These are phyloP conservation scores for Polypedilum vanderplanki DNA, from an alignment of 1,140 invertebrate species.

Conservation along the genomic window DNA sequence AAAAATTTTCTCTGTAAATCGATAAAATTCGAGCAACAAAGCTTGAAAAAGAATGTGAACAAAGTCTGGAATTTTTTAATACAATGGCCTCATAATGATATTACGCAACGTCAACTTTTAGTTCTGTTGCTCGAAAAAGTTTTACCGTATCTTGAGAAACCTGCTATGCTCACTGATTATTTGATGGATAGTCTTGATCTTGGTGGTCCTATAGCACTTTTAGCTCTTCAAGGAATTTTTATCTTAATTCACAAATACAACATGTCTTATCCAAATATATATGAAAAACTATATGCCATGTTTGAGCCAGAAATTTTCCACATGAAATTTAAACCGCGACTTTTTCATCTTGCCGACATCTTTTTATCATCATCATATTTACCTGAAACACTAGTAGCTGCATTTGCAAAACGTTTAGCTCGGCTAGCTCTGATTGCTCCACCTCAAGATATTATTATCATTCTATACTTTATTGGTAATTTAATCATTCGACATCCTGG, in stretches of 20 bases:
- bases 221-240: constrained; percentile 91
- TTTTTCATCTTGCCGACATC: constrained; percentile 80
- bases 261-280: constrained; percentile 93
- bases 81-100: constrained; percentile 57
- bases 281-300: constrained; percentile 86
- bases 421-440: constrained; percentile 75
- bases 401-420: constrained; percentile 84
- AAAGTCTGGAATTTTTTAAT: constrained; percentile 65
- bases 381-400: constrained; percentile 83
- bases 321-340: constrained; percentile 78
- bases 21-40: constrained; percentile 42
- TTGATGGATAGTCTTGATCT: constrained; percentile 81
- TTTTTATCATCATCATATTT: constrained; percentile 91
- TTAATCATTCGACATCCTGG: constrained; percentile 79
- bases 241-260: constrained; percentile 85
- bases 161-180: constrained; percentile 83
- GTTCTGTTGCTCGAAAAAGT: constrained; percentile 75
- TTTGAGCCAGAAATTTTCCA: constrained; percentile 84
- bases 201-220: constrained; percentile 76
- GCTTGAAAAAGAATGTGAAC: constrained; percentile 50
- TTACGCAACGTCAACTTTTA: constrained; percentile 69
- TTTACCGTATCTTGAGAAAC: constrained; percentile 71
- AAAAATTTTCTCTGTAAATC: constrained; percentile 44
- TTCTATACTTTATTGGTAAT: constrained; percentile 80
- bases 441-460: constrained; percentile 67